Evolutionary conservation across 2,888 invertebrate genomes (phyloP).

Genomic region (Phyllotreta striolata): DNA sequence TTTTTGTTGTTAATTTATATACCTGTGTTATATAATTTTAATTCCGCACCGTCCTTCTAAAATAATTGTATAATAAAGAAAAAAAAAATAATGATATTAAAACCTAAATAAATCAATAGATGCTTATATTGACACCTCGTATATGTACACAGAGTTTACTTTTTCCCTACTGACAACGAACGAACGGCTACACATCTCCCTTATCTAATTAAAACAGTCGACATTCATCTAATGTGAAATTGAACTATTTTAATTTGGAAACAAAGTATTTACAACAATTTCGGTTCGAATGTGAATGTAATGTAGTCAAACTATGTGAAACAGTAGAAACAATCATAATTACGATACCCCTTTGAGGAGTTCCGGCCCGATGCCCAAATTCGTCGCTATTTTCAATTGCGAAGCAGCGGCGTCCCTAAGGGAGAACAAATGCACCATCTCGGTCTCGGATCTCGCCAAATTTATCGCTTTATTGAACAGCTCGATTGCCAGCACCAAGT

Average conservation of each 20-base stretch:
- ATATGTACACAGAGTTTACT: not conserved
- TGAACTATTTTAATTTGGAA: slow-evolving; percentile 37
- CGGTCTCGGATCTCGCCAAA: slow-evolving; percentile 84
- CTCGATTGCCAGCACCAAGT: slow-evolving; percentile 81
- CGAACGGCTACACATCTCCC: not conserved
- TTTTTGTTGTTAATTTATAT: slow-evolving; percentile 44
- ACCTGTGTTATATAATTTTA: slow-evolving; percentile 43
- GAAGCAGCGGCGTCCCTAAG: slow-evolving; percentile 89
- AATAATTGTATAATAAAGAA: slow-evolving; percentile 45
- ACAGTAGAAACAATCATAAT: slow-evolving; percentile 19
- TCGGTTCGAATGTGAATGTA: slow-evolving; percentile 18
- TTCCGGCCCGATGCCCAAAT: slow-evolving; percentile 66
- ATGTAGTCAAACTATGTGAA: slow-evolving; percentile 22
- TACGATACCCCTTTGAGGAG: slow-evolving; percentile 45
- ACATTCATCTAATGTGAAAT: not conserved
- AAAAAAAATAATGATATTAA: slow-evolving; percentile 46
- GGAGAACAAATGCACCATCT: slow-evolving; percentile 90
- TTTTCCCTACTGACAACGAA: not conserved
- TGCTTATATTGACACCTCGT: not conserved
- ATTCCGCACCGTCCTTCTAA: slow-evolving; percentile 49
- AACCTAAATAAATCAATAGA: slow-evolving; percentile 39
- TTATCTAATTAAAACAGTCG: not conserved
- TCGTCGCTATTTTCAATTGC: slow-evolving; percentile 82
- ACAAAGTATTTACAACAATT: slow-evolving; percentile 40
- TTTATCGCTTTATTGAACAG: slow-evolving; percentile 89